A percentile compares a stretch with the other conserved stretches of the same genome.
phyloP scores from a whole-genome alignment of 2,797 vertebrate genomes.

The Glossophaga mutica region DNA sequence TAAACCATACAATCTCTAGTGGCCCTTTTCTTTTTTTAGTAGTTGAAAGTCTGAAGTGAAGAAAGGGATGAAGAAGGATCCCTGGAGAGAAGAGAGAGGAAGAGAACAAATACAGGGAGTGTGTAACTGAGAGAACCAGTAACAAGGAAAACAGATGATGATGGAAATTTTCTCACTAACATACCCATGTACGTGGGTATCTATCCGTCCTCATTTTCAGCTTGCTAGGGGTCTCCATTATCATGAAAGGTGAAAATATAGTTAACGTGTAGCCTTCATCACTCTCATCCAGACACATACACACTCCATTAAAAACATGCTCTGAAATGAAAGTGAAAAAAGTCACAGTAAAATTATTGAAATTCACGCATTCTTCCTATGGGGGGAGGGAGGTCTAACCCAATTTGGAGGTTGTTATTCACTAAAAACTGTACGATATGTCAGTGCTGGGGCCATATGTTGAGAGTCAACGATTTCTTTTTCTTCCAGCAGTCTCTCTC shows the following conservation, averaged over 20 bases:
- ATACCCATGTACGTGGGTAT: neutral
- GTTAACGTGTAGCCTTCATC: neutral
- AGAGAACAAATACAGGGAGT: neutral
- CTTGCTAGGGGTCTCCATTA: neutral
- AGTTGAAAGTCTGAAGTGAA: neutral
- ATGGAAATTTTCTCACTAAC: neutral
- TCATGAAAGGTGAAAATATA: neutral
- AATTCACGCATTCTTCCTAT: conserved; percentile 31
- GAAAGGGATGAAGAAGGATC: neutral
- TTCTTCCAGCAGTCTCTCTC: conserved; percentile 72
- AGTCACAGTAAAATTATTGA: conserved; percentile 27
- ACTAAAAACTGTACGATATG: conserved; percentile 68
- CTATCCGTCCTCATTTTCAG: neutral
- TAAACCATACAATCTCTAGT: neutral
- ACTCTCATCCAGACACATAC: neutral
- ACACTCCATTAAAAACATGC: conserved; percentile 16
- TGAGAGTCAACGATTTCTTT: conserved; percentile 75
- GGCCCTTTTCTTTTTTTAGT: neutral
- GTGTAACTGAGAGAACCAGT: neutral
- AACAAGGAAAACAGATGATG: neutral
- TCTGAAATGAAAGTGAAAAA: conserved; percentile 40
- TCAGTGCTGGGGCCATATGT: conserved; percentile 71
- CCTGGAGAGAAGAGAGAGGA: neutral
- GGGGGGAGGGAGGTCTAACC: neutral
- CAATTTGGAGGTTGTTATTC: conserved; percentile 54